Evolutionary conservation across 2,888 invertebrate species (phyloP), one percentile per base, ranked within the genome.

Genomic region (Troides oblongomaculatus): DNA sequence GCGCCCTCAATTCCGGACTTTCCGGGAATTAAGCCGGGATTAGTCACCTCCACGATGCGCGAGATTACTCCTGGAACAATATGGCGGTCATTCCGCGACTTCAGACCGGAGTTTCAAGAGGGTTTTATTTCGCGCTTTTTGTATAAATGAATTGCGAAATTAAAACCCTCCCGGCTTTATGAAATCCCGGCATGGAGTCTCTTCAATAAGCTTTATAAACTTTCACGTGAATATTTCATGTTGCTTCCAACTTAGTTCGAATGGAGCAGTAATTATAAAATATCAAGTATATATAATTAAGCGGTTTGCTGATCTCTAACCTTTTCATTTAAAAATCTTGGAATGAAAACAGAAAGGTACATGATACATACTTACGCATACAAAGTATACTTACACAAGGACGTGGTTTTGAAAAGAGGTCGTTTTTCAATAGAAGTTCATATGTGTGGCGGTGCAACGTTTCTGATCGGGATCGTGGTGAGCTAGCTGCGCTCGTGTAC

Each of bases 31-130:
- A 81, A 78, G 73, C 73, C 75, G 77, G 82, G 84, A 83, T 85
- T 83, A 85, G 80, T 76, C 71, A 74, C 74, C 73, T 71, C 73
- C 73, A 77, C 77, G 79, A 79, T 76, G 66, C 76, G 76, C 77
- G 78, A 80, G 80, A 83, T 85, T 82, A 81, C 74, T 75, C 79
- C 75, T 74, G 77, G 77, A 77, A 84, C 84, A 85, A 84, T 86
- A 81, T 78, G 77, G 78, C 73, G 78, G 74, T 79, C 77, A 80
- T 70, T 69, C 57, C 64, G 66, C 66, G 63, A 66, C 62, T 62
- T 61, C 53, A 39, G 14, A 23, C 21, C 5, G 30, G 30, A 43
- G 25, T 30, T 43, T 43, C 25, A 25, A 61, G 58, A 10, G 50
- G 36, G 58, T 62, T 69, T 58, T 66, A 39, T 66, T 62, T 53